phyloP scores from a whole-genome alignment of 1,140 invertebrate species.

The Micrasema longulum region DNA sequence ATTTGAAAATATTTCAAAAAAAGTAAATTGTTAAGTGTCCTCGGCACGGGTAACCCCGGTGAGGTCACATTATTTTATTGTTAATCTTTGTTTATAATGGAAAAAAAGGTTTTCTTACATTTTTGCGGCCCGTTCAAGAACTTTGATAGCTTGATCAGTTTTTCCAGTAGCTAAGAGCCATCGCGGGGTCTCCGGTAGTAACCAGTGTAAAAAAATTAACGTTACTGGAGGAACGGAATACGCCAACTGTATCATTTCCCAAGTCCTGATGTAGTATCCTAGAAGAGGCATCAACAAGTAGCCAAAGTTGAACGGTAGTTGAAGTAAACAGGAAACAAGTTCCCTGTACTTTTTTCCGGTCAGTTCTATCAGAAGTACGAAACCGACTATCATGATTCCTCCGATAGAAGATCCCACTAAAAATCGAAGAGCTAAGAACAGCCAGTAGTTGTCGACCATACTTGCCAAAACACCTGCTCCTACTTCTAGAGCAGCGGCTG shows the following conservation, averaged over 20 bases:
- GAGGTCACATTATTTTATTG: too few species aligned
- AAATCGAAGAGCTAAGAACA: conserved; percentile 69
- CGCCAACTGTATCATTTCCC: conserved; percentile 55
- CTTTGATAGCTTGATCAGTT: conserved; percentile 64
- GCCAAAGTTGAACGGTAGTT: conserved; percentile 65
- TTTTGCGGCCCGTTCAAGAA: conserved; percentile 61
- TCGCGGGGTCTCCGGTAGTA: conserved; percentile 66
- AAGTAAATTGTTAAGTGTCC: too few species aligned
- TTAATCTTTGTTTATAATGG: too few species aligned
- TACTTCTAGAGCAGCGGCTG: conserved; percentile 64
- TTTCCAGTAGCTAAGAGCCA: conserved; percentile 67
- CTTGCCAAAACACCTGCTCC: conserved; percentile 67
- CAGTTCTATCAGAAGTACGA: conserved; percentile 60
- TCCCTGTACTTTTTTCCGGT: conserved; percentile 61
- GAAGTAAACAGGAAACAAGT: conserved; percentile 65
- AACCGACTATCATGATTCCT: conserved; percentile 68
- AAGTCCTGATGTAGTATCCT: conserved; percentile 63
- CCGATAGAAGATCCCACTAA: conserved; percentile 66
- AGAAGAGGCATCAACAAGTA: conserved; percentile 59
- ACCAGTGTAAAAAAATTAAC: conserved; percentile 58
- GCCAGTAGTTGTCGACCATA: conserved; percentile 67
- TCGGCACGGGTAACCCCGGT: too few species aligned
- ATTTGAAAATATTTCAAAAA: too few species aligned
- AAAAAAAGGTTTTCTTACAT: too few species aligned
- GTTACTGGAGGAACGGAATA: conserved; percentile 56